Conservation (phyloP, 2,888 invertebrate genomes). For the Meta bourneti region DNA sequence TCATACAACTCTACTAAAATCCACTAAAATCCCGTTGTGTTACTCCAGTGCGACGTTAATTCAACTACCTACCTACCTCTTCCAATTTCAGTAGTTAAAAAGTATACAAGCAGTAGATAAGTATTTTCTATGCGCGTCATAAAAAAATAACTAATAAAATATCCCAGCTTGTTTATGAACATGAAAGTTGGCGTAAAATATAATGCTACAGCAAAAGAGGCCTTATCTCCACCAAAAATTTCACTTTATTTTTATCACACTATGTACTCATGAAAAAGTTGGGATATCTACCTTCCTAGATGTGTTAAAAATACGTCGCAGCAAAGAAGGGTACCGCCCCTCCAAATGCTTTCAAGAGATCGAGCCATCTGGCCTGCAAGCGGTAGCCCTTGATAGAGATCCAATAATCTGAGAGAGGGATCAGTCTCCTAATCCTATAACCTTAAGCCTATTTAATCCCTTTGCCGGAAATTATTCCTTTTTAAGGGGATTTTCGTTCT, state of each 20-base stretch:
- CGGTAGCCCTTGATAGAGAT: constrained; percentile 31
- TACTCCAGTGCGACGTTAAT: no score
- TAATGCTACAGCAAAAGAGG: background rate
- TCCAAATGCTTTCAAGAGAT: background rate
- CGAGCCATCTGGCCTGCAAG: constrained; percentile 41
- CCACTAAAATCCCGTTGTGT: no score
- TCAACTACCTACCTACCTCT: no score
- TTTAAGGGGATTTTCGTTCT: constrained; percentile 49
- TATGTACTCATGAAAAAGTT: background rate
- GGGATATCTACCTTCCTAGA: background rate
- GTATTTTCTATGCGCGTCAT: no score
- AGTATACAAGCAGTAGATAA: no score
- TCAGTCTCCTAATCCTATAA: constrained; percentile 61
- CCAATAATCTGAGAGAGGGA: constrained; percentile 55
- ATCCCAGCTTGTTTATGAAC: no score
- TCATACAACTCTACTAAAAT: no score
- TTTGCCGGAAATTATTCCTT: constrained; percentile 66
- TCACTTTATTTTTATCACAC: background rate
- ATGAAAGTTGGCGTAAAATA: background rate
- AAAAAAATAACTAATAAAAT: no score
- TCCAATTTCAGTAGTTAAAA: no score
- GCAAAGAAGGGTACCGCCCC: background rate
- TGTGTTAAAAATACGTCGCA: background rate
- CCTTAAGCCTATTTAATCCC: constrained; percentile 58
- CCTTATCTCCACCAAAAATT: background rate